Conservation (phyloP, 2,113 vertebrate genomes). For the Myanophis thanlyinensis region DNA sequence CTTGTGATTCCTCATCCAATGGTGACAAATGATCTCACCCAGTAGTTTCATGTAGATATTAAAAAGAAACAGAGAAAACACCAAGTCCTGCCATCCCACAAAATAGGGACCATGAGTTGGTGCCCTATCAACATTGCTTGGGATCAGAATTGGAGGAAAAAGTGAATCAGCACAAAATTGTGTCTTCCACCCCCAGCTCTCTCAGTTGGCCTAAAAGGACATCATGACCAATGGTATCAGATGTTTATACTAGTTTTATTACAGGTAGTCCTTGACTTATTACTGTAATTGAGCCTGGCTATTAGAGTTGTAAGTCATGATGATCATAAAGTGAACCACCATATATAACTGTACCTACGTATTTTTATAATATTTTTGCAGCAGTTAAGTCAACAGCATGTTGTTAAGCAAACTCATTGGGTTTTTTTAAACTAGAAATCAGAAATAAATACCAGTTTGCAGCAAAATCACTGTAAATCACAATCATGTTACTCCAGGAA, state of each 20-base stretch:
- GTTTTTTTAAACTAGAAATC: background rate
- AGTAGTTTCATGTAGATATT: background rate
- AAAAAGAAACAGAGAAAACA: background rate
- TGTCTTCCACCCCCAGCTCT: background rate
- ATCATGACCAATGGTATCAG: background rate
- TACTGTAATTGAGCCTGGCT: background rate
- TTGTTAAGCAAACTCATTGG: background rate
- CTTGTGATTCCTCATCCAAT: background rate
- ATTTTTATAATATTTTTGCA: background rate
- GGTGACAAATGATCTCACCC: background rate
- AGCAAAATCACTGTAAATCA: background rate
- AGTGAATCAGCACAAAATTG: background rate
- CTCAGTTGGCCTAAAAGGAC: background rate
- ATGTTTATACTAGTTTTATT: background rate
- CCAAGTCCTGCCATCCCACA: background rate
- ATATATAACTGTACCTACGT: background rate
- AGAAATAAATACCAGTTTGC: background rate
- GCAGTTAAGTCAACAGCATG: background rate
- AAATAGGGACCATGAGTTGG: background rate
- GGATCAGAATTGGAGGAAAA: background rate
- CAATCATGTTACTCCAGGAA: background rate
- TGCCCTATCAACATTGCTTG: background rate
- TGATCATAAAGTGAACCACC: background rate
- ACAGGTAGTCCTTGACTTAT: background rate
- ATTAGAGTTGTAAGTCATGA: background rate